A percentile compares a stretch with the other conserved stretches of the same genome.
These are phyloP conservation scores for Cephus rjabovi DNA, from an alignment of 2,888 invertebrate genomes.

Conservation along the genomic window DNA sequence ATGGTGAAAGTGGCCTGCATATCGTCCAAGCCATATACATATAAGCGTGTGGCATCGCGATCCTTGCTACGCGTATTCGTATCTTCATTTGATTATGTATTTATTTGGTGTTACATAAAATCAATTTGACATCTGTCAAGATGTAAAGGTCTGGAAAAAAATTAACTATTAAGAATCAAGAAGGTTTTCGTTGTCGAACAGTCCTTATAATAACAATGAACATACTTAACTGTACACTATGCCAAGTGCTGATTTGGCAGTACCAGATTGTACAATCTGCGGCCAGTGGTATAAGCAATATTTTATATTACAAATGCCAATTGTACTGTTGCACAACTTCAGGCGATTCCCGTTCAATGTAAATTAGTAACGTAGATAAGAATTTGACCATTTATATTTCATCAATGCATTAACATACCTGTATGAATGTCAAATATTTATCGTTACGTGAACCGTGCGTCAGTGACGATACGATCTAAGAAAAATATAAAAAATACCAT, in stretches of 20 bases:
- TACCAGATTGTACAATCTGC: neutral
- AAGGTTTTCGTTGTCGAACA: neutral
- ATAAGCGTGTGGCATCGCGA: neutral
- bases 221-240: neutral
- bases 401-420: neutral
- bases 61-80: neutral
- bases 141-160: neutral
- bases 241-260: neutral
- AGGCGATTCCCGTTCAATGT: neutral
- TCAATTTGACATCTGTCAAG: neutral
- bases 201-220: neutral
- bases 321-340: neutral
- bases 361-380: neutral
- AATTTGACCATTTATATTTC: neutral
- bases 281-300: neutral
- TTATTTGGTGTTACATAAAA: neutral
- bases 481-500: neutral
- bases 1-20: neutral
- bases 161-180: neutral
- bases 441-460: neutral
- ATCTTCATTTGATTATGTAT: neutral
- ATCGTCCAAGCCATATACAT: neutral
- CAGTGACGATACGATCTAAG: neutral
- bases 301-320: neutral
- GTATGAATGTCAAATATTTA: neutral